These are phyloP conservation scores for Pogonocichla stellata DNA, from an alignment of 2,113 vertebrate species.

Conservation along the genomic window DNA sequence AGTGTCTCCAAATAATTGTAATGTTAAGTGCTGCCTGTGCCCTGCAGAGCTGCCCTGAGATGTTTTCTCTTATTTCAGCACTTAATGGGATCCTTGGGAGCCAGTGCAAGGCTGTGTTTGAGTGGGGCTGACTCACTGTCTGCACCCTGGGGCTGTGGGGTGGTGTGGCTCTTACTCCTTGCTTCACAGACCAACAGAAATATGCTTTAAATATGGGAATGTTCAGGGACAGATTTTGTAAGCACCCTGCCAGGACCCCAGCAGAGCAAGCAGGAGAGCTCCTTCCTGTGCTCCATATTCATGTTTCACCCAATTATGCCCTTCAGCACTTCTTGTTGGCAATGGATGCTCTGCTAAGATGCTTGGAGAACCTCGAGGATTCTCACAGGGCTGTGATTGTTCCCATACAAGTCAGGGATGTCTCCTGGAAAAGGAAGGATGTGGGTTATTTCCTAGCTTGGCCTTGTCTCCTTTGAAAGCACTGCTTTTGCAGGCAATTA, in stretches of 20 bases:
- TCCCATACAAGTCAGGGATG: not conserved
- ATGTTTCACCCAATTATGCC: not conserved
- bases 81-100: not conserved
- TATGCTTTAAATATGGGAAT: not conserved
- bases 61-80: not conserved
- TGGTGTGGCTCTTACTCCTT: not conserved
- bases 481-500: not conserved
- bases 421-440: not conserved
- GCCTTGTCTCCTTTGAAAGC: not conserved
- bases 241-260: not conserved
- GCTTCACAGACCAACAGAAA: not conserved
- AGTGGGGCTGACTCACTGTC: not conserved
- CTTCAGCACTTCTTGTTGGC: not conserved
- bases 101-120: fast-evolving
- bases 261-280: not conserved
- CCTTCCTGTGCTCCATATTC: not conserved
- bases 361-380: not conserved
- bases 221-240: not conserved
- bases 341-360: not conserved
- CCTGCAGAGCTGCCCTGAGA: not conserved
- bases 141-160: fast-evolving
- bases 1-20: not conserved
- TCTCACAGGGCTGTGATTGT: not conserved
- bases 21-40: not conserved
- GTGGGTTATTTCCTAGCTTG: not conserved